Percentiles rank a stretch among this genome's conserved stretches.
phyloP scores from a whole-genome alignment of 1,140 invertebrate genomes.

The Oscheius sp. region DNA sequence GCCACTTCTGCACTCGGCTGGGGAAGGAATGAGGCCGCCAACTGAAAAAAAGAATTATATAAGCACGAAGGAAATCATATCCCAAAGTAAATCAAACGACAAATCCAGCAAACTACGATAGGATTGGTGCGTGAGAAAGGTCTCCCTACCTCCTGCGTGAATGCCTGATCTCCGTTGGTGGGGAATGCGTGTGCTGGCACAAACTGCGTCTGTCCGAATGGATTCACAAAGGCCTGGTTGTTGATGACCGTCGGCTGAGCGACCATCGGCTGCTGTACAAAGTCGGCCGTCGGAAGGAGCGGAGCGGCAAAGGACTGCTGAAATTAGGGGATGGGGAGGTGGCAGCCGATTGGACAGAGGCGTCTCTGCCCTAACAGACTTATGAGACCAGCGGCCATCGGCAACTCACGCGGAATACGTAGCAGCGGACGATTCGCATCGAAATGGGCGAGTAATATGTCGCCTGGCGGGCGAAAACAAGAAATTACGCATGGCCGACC shows the following conservation, averaged over 20 bases:
- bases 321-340: background rate
- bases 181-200: background rate
- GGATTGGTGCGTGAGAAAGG: background rate
- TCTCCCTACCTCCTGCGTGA: background rate
- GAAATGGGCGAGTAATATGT: no score
- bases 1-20: background rate
- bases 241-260: background rate
- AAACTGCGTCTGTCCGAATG: slow-evolving; percentile 5
- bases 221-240: background rate
- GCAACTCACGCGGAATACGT: no score
- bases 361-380: background rate
- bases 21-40: background rate
- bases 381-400: no score
- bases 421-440: no score
- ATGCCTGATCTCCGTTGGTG: background rate
- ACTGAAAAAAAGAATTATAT: background rate
- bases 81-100: background rate
- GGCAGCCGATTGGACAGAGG: background rate
- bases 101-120: background rate
- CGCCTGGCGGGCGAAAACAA: no score
- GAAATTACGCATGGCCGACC: no score
- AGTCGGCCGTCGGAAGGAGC: background rate
- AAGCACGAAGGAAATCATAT: background rate
- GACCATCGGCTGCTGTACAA: background rate
- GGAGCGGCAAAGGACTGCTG: background rate